A percentile compares a stretch with the other conserved stretches of the same genome.
These are phyloP conservation scores for Xylophagus ater DNA, from an alignment of 2,888 invertebrate genomes.

Conservation along the genomic window DNA sequence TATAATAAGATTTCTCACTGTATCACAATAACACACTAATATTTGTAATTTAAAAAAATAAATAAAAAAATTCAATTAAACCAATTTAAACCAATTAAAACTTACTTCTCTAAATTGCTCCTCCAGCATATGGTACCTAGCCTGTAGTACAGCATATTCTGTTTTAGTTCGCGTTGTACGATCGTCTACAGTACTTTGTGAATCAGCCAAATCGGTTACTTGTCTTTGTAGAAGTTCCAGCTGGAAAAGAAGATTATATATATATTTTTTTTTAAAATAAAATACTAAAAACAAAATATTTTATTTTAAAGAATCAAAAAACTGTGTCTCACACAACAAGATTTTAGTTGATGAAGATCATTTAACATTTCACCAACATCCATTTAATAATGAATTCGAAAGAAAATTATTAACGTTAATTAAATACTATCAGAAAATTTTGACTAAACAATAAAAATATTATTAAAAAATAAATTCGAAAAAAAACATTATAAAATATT, in stretches of 20 bases:
- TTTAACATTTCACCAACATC: conserved; percentile 34
- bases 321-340: conserved; percentile 38
- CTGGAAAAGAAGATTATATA: conserved; percentile 43
- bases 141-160: conserved; percentile 84
- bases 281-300: conserved; percentile 6
- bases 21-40: no score
- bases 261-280: neutral
- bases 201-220: conserved; percentile 78
- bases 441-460: no score
- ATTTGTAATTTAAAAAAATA: no score
- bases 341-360: conserved; percentile 35
- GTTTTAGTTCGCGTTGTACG: conserved; percentile 81
- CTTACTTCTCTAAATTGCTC: conserved; percentile 58
- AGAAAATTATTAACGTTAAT: no score
- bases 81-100: no score
- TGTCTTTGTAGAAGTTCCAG: conserved; percentile 88
- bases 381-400: conserved; percentile 33
- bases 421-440: no score
- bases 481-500: no score
- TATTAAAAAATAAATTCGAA: no score
- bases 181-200: conserved; percentile 77
- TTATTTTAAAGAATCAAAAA: neutral
- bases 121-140: conserved; percentile 83
- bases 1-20: no score
- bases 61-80: no score